Conservation (phyloP, 2,113 vertebrate species). For the Muscicapa adusta region DNA sequence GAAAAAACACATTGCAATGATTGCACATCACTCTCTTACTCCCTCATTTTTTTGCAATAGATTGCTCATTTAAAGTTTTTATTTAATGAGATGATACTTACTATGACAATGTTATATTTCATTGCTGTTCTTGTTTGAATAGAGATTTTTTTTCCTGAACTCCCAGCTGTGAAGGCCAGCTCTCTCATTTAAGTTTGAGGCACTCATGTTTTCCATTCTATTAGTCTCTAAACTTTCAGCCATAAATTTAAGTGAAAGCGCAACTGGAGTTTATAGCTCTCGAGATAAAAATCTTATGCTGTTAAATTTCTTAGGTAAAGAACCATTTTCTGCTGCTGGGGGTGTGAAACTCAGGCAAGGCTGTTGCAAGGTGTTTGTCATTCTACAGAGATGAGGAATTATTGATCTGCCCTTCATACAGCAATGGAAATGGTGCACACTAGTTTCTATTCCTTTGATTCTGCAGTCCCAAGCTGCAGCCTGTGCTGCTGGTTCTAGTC, state of each 20-base stretch:
- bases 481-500: background rate
- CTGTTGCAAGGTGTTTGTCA: background rate
- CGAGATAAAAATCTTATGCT: background rate
- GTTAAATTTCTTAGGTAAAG: slow-evolving; percentile 26
- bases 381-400: background rate
- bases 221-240: slow-evolving; percentile 33
- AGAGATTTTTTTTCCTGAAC: slow-evolving; percentile 8
- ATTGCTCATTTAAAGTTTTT: slow-evolving; percentile 3
- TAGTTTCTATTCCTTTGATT: background rate
- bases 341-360: background rate
- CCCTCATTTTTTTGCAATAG: background rate
- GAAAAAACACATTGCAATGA: background rate
- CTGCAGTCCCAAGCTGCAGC: background rate
- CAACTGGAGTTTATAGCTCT: slow-evolving; percentile 18
- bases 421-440: background rate
- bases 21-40: background rate
- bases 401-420: background rate
- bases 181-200: slow-evolving; percentile 28
- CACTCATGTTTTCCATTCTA: slow-evolving; percentile 20
- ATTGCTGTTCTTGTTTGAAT: background rate
- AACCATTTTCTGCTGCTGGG: background rate
- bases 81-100: background rate
- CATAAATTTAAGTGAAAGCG: slow-evolving; percentile 46
- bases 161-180: background rate
- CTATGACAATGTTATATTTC: background rate